Evolutionary conservation across 2,797 vertebrate species (phyloP), one percentile per base, ranked within the genome.

Genomic region (Odontamblyopus lacepedii): DNA sequence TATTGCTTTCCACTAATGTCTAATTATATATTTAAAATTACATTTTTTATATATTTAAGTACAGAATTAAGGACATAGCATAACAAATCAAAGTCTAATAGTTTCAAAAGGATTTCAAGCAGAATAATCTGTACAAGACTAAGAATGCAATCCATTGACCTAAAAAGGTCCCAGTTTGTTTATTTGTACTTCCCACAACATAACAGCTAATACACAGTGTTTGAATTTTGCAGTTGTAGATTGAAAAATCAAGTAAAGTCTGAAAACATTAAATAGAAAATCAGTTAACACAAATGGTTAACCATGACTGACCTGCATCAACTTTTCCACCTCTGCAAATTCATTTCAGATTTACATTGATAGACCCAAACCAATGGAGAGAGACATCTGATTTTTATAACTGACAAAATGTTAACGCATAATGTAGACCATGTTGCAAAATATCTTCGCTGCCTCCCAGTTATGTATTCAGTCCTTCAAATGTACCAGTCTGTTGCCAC

Each of bases 141-240:
- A 11, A 23, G n/a, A 56, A 26, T 56, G 53, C 53, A 56, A 7
- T 9, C 53, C 23, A 8, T 53, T 53, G 18, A 2, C 51, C 16
- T 53, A 53, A n/a, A 53, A 53, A 53, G 5, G 51, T 26, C 3
- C 2, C 9, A 79, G 72, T 64, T 70, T 55, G 64, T 86, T 88
- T 88, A 87, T 78, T 87, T 76, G 69, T 68, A 79, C 27, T 26
- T 64, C 9, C 4, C 44, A 23, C 6, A 12, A 64, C n/a, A 26
- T 15, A 6, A 44, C 18, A 9, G 19, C n/a, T 41, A 0, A 63
- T 4, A n/a, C 30, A 62, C 29, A 63, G n/a, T 3, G 6, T 38
- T 11, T 30, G 65, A 5, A 26, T 55, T 73, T 60, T 51, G 19
- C 69, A 68, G 32, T 35, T 44, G 16, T 11, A 38, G 12, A 35